phyloP scores from a whole-genome alignment of 2,113 vertebrate species.

The Microcebus tavaratra region DNA sequence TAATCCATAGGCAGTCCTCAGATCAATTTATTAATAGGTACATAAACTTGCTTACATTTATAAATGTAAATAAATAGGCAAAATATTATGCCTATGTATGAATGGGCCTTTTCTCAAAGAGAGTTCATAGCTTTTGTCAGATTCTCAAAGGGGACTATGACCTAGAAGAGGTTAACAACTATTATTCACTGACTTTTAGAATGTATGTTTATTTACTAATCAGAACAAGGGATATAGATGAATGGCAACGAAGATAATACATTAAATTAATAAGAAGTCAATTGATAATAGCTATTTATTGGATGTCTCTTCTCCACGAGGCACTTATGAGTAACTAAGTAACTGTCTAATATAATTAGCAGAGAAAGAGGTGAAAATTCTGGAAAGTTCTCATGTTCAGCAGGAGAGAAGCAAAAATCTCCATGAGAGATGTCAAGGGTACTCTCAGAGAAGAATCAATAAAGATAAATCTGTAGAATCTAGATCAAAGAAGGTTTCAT shows the following conservation, averaged over 20 bases:
- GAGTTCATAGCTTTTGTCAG: not conserved
- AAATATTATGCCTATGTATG: not conserved
- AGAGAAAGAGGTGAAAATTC: slow-evolving; percentile 20
- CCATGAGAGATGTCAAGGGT: not conserved
- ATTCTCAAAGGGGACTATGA: not conserved
- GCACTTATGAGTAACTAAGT: not conserved
- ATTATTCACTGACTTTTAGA: not conserved
- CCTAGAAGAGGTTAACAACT: not conserved
- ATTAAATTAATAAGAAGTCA: not conserved
- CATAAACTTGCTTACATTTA: not conserved
- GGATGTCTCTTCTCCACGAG: not conserved
- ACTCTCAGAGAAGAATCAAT: not conserved
- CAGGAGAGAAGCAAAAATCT: not conserved
- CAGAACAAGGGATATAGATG: not conserved
- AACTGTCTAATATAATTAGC: not conserved
- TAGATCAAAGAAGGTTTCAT: not conserved
- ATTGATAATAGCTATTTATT: not conserved
- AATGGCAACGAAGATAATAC: not conserved
- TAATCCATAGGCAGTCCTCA: not conserved
- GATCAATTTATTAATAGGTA: not conserved
- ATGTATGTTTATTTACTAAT: not conserved
- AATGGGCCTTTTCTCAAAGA: not conserved
- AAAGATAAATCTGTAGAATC: not conserved
- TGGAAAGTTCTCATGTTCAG: not conserved
- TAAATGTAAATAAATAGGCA: no score